phyloP scores from a whole-genome alignment of 2,113 vertebrate species.

The Perca fluviatilis region DNA sequence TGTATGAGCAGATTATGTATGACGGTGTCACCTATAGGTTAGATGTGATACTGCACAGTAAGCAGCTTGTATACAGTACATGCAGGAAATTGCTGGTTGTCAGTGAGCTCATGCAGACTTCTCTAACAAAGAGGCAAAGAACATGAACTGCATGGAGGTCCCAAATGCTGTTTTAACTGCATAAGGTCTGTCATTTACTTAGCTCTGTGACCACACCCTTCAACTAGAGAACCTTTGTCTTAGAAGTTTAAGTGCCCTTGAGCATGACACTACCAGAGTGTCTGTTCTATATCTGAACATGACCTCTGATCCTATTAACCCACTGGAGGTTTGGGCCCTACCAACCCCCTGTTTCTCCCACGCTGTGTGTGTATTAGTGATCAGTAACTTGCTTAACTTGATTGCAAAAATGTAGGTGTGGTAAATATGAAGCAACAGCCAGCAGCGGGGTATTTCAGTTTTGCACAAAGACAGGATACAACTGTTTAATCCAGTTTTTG shows the following conservation, averaged over 20 bases:
- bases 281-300: conserved; percentile 14
- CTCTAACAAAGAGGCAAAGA: not conserved
- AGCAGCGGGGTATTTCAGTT: not conserved
- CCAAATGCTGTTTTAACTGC: conserved; percentile 6
- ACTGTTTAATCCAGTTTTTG: not conserved
- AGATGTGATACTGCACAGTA: conserved; percentile 39
- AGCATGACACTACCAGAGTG: conserved; percentile 1
- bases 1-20: not conserved
- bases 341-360: not conserved
- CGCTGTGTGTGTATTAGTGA: not conserved
- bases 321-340: not conserved
- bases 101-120: not conserved
- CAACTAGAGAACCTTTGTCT: not conserved
- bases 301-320: not conserved
- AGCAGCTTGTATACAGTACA: not conserved
- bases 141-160: not conserved
- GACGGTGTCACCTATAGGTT: conserved; percentile 58
- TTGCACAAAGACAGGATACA: conserved; percentile 2
- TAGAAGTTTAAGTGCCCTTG: conserved; percentile 2
- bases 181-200: not conserved
- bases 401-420: not conserved
- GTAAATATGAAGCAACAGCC: not conserved
- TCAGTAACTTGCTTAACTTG: not conserved
- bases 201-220: not conserved
- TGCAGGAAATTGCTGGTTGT: not conserved